Evolutionary conservation across 64 coral and sea anemone species (phyloP).

Genomic region (Catalaphyllia jardinei): DNA sequence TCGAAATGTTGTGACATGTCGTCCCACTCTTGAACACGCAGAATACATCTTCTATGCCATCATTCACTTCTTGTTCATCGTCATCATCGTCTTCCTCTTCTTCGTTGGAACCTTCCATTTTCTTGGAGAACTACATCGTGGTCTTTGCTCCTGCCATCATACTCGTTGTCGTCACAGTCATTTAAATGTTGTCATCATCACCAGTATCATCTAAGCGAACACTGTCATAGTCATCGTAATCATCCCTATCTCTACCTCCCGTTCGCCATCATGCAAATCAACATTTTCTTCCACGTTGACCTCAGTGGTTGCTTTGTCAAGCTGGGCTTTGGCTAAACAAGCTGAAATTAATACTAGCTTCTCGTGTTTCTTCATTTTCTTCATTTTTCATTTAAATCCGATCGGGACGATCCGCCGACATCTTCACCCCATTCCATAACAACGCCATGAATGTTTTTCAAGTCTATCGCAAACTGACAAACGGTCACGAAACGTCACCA

Average conservation of each 20-base stretch:
- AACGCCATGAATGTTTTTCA: too few species aligned
- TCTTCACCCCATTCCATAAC: too few species aligned
- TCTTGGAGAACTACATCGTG: slow-evolving; percentile 48
- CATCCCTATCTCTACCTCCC: slow-evolving; percentile 29
- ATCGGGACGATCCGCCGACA: too few species aligned
- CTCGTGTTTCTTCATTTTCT: slow-evolving; percentile 37
- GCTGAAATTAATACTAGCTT: slow-evolving; percentile 37
- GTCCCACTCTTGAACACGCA: slow-evolving; percentile 49
- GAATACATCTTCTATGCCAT: slow-evolving; percentile 57
- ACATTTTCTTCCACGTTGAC: slow-evolving; percentile 60
- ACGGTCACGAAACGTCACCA: too few species aligned
- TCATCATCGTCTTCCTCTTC: slow-evolving; percentile 31
- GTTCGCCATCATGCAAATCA: slow-evolving; percentile 53
- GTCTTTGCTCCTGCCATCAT: slow-evolving; percentile 34
- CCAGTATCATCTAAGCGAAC: slow-evolving; percentile 40
- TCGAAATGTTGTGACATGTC: slow-evolving; percentile 51
- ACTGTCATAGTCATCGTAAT: slow-evolving; percentile 48
- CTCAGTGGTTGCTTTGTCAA: slow-evolving; percentile 34
- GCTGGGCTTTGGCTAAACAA: slow-evolving; percentile 54
- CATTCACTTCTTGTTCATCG: slow-evolving; percentile 54
- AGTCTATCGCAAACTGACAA: too few species aligned
- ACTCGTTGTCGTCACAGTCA: too few species aligned
- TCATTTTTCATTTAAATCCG: too few species aligned
- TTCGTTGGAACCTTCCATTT: slow-evolving; percentile 43
- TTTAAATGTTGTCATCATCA: slow-evolving; percentile 49